phyloP scores from a whole-genome alignment of 2,797 vertebrate species.

The Intellagama lesueurii region DNA sequence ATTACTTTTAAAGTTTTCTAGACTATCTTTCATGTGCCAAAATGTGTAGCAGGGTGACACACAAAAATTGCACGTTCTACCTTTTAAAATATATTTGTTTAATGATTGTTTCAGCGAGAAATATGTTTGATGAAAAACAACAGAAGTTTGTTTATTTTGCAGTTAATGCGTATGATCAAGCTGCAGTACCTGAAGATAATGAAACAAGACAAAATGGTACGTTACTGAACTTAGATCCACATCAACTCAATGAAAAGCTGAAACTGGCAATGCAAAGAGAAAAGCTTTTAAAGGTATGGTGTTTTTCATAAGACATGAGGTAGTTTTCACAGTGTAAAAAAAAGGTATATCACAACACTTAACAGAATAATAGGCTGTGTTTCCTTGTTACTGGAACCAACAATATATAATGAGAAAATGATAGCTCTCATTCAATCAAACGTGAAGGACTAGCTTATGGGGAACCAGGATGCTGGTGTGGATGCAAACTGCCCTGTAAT shows the following conservation, averaged over 20 bases:
- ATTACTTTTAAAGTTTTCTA: background rate
- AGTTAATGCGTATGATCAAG: conserved; percentile 82
- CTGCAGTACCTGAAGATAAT: conserved; percentile 71
- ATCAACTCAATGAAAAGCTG: conserved; percentile 84
- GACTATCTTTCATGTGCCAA: background rate
- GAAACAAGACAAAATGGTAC: conserved; percentile 78
- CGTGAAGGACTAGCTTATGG: background rate
- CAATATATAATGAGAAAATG: background rate
- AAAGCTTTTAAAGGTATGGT: conserved; percentile 80
- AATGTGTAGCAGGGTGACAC: background rate
- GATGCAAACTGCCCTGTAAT: background rate
- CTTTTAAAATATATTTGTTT: conserved; percentile 10
- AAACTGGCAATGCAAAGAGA: conserved; percentile 81
- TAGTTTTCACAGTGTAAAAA: conserved; percentile 3
- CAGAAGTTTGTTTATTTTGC: conserved; percentile 66
- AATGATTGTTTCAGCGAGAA: conserved; percentile 46
- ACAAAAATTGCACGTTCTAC: background rate
- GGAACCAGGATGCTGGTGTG: background rate
- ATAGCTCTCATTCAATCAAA: background rate
- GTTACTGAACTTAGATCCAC: conserved; percentile 76
- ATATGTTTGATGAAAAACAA: conserved; percentile 16
- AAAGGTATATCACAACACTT: background rate
- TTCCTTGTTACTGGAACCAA: conserved; percentile 1
- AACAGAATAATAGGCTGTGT: background rate
- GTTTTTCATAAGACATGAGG: background rate